phyloP scores from a whole-genome alignment of 1,140 invertebrate genomes.

The Oreohelix idahoensis region DNA sequence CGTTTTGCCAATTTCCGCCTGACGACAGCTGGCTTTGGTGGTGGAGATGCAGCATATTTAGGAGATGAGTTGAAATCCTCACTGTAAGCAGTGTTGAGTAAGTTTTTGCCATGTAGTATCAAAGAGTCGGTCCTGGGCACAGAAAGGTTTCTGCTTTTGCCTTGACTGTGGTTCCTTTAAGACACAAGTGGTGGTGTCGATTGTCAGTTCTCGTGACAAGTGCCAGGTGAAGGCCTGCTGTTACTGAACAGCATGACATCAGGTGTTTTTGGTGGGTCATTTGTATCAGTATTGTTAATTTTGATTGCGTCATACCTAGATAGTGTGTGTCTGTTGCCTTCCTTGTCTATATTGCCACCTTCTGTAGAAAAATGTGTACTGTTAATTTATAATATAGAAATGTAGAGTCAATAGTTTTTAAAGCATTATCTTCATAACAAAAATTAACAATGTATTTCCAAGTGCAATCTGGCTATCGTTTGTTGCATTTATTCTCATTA shows the following conservation, averaged over 20 bases:
- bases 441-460: too few relatives aligned
- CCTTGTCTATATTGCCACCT: not conserved
- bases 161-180: not conserved
- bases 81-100: not conserved
- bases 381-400: not conserved
- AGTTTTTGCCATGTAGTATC: slow-evolving; percentile 23
- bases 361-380: slow-evolving; percentile 15
- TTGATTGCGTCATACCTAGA: not conserved
- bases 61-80: not conserved
- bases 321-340: not conserved
- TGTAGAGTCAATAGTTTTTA: too few relatives aligned
- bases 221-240: not conserved
- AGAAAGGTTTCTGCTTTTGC: slow-evolving; percentile 7
- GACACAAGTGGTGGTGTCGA: not conserved
- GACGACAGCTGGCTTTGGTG: slow-evolving; percentile 24
- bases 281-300: not conserved
- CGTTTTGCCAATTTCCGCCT: slow-evolving; percentile 40
- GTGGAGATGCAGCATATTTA: not conserved
- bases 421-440: not conserved
- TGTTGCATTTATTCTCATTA: too few relatives aligned
- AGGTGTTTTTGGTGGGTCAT: not conserved
- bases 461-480: too few relatives aligned
- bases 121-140: slow-evolving; percentile 31
- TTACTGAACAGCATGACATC: not conserved
- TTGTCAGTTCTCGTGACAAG: not conserved